Conservation (phyloP, 1,140 invertebrate species). For the Pseudobourletiella spinata region DNA sequence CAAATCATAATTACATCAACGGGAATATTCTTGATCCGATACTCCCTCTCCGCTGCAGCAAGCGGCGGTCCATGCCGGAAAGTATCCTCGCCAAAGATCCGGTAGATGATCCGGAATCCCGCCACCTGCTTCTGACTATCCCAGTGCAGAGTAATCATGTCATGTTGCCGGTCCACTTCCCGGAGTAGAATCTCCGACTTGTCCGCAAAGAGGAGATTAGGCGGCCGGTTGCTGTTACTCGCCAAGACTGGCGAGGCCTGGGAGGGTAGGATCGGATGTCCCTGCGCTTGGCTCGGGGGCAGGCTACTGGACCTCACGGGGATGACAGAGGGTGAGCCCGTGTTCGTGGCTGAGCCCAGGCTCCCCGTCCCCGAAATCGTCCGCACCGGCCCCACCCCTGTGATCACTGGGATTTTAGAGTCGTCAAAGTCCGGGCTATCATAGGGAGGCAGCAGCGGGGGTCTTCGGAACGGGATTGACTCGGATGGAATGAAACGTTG, state of each 20-base stretch:
- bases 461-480: constrained; percentile 2
- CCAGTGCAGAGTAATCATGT: constrained; percentile 83
- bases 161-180: constrained; percentile 73
- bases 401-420: constrained; percentile 33
- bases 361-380: background rate
- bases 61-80: constrained; percentile 81
- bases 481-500: background rate
- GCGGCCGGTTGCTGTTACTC: constrained; percentile 9
- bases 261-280: constrained; percentile 4
- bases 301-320: constrained; percentile 7
- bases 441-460: background rate
- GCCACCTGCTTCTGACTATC: constrained; percentile 38
- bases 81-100: constrained; percentile 77
- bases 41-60: constrained; percentile 75
- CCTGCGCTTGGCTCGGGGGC: constrained; percentile 10
- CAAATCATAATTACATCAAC: constrained; percentile 65
- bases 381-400: constrained; percentile 30
- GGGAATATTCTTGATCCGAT: constrained; percentile 85
- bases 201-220: constrained; percentile 30
- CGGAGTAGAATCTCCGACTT: constrained; percentile 63
- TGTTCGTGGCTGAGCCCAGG: background rate
- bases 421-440: constrained; percentile 28
- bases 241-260: background rate
- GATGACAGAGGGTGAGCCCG: constrained; percentile 16
- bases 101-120: constrained; percentile 81